Base-by-base conservation (phyloP, 2,888 invertebrate genomes). In the Drosophila ustulata region DNA sequence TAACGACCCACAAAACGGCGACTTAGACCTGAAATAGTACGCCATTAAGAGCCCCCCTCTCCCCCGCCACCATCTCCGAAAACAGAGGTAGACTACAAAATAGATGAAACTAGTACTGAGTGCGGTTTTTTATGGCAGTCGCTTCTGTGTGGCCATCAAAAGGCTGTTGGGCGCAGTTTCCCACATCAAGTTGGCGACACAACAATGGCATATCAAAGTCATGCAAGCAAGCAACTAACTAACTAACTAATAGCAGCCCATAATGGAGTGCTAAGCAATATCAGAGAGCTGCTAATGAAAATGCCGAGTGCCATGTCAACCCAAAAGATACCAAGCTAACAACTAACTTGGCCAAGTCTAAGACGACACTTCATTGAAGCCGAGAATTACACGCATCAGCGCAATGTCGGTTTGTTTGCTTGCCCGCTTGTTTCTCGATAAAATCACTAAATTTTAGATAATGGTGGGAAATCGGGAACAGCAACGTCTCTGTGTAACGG, bases 201-300 rank as follows among this genome's bases (percentile, higher is more conserved):
- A 77, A 81, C 79, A 78, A 78, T 72, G 69, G 53, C 82, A 64
- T 80, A 82, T 84, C 82, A 82, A 66, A 84, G 84, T 80, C 80
- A 73, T 49, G 62, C 70, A 41, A 46, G 34, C 66, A 63, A 66
- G 9, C 9, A 9, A n/a, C 37, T 30, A 37, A 66, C 34, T 34
- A 9, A n/a, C 37, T 30, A 37, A 37, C 81, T 81, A 81, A 81
- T 81, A 78, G 71, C 61, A 53, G 58, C 30, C 70, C 71, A 71
- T 84, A 82, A 84, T 84, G 71, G 82, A 87, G 77, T 78, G 80
- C 75, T 84, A 73, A 61, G 80, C 72, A 71, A 75, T 73, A 78
- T 72, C 68, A 74, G 69, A 30, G 65, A 66, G 50, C 43, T 59
- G 68, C 71, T 84, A 84, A 87, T 87, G 82, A 80, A 87, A 82